phyloP scores from a whole-genome alignment of 1,140 invertebrate species.

The Sycobia sp. region DNA sequence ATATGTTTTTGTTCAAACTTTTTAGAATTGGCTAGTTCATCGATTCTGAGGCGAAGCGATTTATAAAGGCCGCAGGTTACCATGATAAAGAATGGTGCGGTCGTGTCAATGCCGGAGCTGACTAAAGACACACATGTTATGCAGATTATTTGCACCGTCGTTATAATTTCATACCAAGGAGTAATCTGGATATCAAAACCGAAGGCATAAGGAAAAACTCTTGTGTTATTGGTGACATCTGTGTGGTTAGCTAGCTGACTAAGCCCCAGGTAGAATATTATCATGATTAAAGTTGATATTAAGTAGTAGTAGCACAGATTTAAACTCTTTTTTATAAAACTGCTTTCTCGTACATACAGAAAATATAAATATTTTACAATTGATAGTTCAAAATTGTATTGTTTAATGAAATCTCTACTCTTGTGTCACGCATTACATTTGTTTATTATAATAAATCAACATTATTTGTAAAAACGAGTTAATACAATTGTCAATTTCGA shows the following conservation, averaged over 20 bases:
- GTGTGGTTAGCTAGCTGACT: not conserved
- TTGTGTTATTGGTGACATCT: not conserved
- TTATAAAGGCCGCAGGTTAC: not conserved
- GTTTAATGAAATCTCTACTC: no score
- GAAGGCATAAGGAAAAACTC: not conserved
- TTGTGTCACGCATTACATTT: no score
- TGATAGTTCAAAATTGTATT: no score
- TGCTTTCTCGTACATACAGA: no score
- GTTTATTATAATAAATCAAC: no score
- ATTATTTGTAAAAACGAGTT: no score
- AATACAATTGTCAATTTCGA: no score
- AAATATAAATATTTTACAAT: no score
- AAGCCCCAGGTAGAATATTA: not conserved
- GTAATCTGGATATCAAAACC: not conserved
- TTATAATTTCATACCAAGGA: not conserved
- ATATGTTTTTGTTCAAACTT: no score
- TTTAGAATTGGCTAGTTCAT: not conserved
- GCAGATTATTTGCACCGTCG: not conserved
- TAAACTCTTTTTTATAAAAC: no score
- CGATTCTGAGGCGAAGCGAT: not conserved
- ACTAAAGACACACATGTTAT: not conserved
- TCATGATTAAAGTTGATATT: no score
- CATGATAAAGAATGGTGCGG: constrained; percentile 8
- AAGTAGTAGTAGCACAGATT: no score
- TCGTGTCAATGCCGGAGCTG: not conserved